Percentiles rank a stretch among this genome's conserved stretches.
phyloP scores from a whole-genome alignment of 1,140 invertebrate species.

The Neodiprion pinetum region DNA sequence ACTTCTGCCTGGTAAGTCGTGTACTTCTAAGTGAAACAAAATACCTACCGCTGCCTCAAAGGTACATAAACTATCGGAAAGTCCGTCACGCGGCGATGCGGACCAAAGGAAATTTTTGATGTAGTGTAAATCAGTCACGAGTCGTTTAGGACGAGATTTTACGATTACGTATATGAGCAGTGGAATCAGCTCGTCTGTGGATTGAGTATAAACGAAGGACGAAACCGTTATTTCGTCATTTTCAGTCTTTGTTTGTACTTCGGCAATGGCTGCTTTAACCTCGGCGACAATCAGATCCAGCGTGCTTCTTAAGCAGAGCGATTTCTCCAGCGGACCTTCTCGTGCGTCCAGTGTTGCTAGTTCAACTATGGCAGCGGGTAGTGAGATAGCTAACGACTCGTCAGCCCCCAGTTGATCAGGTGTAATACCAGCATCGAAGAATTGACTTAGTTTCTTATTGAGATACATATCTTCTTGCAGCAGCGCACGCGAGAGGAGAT shows the following conservation, averaged over 20 bases:
- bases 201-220: conserved; percentile 12
- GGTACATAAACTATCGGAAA: conserved; percentile 34
- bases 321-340: conserved; percentile 44
- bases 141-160: conserved; percentile 37
- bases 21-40: conserved; percentile 25
- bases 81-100: conserved; percentile 33
- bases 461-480: conserved; percentile 35
- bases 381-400: conserved; percentile 35
- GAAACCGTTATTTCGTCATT: conserved; percentile 25
- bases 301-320: conserved; percentile 41
- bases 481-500: conserved; percentile 31
- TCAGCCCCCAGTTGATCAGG: conserved; percentile 44
- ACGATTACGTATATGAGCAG: conserved; percentile 43
- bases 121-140: conserved; percentile 46
- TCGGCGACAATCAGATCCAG: conserved; percentile 46
- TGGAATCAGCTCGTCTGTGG: conserved; percentile 40
- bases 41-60: conserved; percentile 34
- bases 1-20: conserved; percentile 27
- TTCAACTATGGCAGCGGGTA: conserved; percentile 47
- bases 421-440: conserved; percentile 33
- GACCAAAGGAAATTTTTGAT: conserved; percentile 44
- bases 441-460: conserved; percentile 36
- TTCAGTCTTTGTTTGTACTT: conserved; percentile 35
- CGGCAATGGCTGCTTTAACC: conserved; percentile 44
- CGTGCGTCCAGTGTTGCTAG: conserved; percentile 40